phyloP scores from a whole-genome alignment of 2,797 vertebrate species.

The Leptatherina wallacei region DNA sequence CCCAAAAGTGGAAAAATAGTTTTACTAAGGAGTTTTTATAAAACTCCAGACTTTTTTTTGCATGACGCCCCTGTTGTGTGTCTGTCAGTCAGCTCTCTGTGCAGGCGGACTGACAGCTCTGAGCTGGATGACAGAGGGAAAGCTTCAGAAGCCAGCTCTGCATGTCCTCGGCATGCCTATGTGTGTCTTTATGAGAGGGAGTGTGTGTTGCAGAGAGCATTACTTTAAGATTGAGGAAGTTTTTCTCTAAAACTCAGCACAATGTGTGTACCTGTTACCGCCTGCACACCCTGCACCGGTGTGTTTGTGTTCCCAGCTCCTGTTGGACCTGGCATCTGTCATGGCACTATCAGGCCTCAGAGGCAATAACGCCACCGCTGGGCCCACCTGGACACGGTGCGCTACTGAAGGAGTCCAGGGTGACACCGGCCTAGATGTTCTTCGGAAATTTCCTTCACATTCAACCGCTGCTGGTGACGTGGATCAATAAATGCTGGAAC shows the following conservation, averaged over 20 bases:
- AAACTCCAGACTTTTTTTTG: conserved; percentile 62
- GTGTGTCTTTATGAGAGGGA: conserved; percentile 14
- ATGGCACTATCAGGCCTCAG: conserved; percentile 54
- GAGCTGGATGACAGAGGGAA: conserved; percentile 43
- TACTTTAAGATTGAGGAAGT: conserved; percentile 4
- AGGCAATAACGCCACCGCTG: conserved; percentile 66
- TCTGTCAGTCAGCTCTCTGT: conserved; percentile 66
- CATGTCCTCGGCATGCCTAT: conserved; percentile 37
- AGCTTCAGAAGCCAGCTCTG: conserved; percentile 60
- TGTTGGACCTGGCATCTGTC: conserved; percentile 70
- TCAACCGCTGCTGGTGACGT: conserved; percentile 29
- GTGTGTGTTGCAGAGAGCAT: not conserved
- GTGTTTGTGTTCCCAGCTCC: conserved; percentile 59
- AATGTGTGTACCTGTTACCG: conserved; percentile 17
- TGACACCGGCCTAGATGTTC: conserved; percentile 50
- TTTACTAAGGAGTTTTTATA: conserved; percentile 60
- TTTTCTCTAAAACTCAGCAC: conserved; percentile 12
- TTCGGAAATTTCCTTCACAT: conserved; percentile 61
- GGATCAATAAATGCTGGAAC: not conserved
- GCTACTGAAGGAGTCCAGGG: conserved; percentile 58
- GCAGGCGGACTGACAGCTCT: conserved; percentile 62
- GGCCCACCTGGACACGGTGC: conserved; percentile 59
- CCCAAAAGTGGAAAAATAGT: conserved; percentile 53
- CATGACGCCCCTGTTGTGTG: conserved; percentile 57
- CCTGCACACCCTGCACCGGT: conserved; percentile 12